Evolutionary conservation across 2,113 vertebrate genomes (phyloP).

Genomic region (Rhinichthys klamathensis): DNA sequence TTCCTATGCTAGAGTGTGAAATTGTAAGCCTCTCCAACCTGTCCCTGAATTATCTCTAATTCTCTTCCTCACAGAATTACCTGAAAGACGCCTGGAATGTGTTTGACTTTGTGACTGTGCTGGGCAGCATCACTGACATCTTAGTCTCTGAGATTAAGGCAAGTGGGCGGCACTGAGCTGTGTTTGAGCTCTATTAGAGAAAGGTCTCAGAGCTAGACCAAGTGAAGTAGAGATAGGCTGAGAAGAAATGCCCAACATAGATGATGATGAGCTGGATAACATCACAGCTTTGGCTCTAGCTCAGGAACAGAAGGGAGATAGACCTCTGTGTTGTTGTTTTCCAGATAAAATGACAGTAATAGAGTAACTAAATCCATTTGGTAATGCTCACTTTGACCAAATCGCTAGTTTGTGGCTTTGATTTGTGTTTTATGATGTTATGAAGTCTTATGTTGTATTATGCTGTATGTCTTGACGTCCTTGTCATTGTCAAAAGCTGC

Average conservation of each 20-base stretch:
- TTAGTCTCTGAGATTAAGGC: slow-evolving; percentile 97
- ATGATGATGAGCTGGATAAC: background rate
- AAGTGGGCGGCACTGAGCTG: slow-evolving; percentile 69
- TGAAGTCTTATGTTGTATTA: background rate
- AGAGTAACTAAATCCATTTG: background rate
- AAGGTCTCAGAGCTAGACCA: background rate
- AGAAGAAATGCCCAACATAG: background rate
- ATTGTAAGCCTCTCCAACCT: background rate
- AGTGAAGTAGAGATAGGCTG: background rate
- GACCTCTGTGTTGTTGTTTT: background rate
- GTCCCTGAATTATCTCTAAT: slow-evolving; percentile 27
- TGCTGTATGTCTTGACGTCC: slow-evolving; percentile 34
- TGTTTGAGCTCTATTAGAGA: background rate
- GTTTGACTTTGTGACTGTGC: slow-evolving; percentile 96
- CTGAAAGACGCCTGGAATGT: slow-evolving; percentile 97
- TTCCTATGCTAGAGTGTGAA: background rate
- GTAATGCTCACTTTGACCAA: background rate
- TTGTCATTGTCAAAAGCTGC: slow-evolving; percentile 46
- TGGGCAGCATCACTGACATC: slow-evolving; percentile 99
- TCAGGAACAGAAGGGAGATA: background rate
- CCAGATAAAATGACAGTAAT: background rate
- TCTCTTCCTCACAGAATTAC: slow-evolving; percentile 82
- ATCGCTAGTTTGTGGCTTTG: background rate
- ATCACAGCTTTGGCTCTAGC: background rate
- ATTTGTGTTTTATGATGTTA: background rate